Conservation (phyloP, 2,113 vertebrate genomes). For the Ceyx melanurus region DNA sequence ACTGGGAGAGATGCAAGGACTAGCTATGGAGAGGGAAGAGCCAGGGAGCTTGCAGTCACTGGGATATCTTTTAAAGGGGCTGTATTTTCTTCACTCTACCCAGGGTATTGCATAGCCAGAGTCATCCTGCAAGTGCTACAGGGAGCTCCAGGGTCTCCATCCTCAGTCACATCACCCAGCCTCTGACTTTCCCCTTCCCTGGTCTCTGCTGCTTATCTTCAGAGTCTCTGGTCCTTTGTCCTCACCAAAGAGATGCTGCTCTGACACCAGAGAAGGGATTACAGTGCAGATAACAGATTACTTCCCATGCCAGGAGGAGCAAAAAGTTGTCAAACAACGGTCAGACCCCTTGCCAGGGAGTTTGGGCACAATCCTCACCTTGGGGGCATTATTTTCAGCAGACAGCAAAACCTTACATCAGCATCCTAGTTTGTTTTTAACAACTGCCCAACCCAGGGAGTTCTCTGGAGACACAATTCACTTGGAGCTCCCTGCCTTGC, state of each 20-base stretch:
- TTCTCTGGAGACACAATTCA: neutral
- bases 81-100: neutral
- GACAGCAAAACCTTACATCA: neutral
- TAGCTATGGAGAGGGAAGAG: neutral
- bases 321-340: neutral
- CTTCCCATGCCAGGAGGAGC: neutral
- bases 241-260: neutral
- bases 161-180: neutral
- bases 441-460: neutral
- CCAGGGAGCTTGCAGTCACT: fast-evolving
- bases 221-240: neutral
- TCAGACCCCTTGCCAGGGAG: neutral
- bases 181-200: neutral
- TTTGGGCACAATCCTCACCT: neutral
- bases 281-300: neutral
- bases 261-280: neutral
- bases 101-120: neutral
- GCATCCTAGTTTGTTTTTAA: neutral
- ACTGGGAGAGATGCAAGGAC: neutral
- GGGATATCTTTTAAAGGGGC: neutral
- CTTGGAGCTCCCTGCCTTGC: neutral
- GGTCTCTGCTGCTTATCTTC: neutral
- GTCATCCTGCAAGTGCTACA: neutral
- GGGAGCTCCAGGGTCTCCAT: neutral
- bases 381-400: neutral